Conservation (phyloP, 2,888 invertebrate genomes). For the Aethes cnicana region DNA sequence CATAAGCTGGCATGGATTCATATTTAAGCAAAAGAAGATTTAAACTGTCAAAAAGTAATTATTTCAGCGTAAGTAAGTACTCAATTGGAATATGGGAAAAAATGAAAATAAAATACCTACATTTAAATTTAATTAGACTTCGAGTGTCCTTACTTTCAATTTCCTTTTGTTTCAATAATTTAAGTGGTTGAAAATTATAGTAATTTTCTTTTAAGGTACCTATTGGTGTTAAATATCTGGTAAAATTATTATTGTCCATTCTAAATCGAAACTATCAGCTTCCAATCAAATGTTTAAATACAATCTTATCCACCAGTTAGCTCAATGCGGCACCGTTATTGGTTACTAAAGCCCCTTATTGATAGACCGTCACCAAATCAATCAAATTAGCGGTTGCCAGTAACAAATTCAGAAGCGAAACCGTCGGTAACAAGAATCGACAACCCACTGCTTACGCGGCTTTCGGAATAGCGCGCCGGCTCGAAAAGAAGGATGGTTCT, state of each 20-base stretch:
- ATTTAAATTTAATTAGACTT: too few relatives aligned
- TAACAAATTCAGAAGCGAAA: conserved; percentile 53
- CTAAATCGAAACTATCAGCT: too few relatives aligned
- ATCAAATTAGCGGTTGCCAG: conserved; percentile 49
- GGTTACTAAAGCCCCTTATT: conserved; percentile 11
- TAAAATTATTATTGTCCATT: too few relatives aligned
- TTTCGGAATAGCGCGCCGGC: conserved; percentile 54
- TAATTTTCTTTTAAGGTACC: too few relatives aligned
- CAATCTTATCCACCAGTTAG: too few relatives aligned
- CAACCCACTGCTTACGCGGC: conserved; percentile 55
- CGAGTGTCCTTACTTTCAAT: too few relatives aligned
- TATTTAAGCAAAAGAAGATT: too few relatives aligned
- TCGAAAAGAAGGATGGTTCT: conserved; percentile 45
- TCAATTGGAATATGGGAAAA: background rate
- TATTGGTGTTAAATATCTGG: too few relatives aligned
- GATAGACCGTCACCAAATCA: conserved; percentile 42
- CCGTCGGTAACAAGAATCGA: conserved; percentile 68
- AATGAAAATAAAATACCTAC: background rate
- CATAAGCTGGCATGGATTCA: too few relatives aligned
- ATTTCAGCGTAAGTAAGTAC: background rate
- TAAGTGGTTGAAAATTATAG: too few relatives aligned
- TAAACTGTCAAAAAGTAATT: conserved; percentile 49
- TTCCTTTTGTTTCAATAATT: too few relatives aligned
- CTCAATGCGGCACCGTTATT: background rate
- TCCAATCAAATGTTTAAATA: too few relatives aligned